phyloP scores from a whole-genome alignment of 2,797 vertebrate genomes.

The Perodicticus potto region DNA sequence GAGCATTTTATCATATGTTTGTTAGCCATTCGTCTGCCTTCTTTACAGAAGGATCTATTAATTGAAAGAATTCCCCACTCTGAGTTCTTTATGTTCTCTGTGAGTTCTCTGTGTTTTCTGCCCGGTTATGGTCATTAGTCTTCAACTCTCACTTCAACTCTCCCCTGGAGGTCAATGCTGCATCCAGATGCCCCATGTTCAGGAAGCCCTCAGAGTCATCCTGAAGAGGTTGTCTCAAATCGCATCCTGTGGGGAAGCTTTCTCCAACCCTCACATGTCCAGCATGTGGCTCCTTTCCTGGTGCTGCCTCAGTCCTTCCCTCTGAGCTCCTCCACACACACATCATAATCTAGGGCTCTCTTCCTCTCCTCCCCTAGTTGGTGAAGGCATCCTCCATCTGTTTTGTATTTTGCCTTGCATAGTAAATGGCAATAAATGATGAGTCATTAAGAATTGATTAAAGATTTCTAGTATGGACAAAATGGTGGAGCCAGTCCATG shows the following conservation, averaged over 20 bases:
- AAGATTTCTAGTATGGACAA: background rate
- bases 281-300: background rate
- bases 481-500: background rate
- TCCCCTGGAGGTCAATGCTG: background rate
- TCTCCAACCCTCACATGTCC: background rate
- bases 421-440: background rate
- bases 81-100: no score
- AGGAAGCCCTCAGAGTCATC: background rate
- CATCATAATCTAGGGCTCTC: background rate
- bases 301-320: background rate
- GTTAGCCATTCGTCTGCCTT: no score
- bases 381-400: background rate
- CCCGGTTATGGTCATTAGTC: accelerated
- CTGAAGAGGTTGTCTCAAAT: background rate
- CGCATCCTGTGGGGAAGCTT: background rate
- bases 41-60: no score
- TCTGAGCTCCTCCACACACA: background rate
- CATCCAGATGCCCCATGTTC: no score
- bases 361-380: background rate
- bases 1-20: no score
- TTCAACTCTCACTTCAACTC: background rate
- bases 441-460: background rate
- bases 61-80: background rate
- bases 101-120: background rate
- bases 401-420: background rate